Conservation (phyloP, 2,888 invertebrate species). For the Allygus modestus region DNA sequence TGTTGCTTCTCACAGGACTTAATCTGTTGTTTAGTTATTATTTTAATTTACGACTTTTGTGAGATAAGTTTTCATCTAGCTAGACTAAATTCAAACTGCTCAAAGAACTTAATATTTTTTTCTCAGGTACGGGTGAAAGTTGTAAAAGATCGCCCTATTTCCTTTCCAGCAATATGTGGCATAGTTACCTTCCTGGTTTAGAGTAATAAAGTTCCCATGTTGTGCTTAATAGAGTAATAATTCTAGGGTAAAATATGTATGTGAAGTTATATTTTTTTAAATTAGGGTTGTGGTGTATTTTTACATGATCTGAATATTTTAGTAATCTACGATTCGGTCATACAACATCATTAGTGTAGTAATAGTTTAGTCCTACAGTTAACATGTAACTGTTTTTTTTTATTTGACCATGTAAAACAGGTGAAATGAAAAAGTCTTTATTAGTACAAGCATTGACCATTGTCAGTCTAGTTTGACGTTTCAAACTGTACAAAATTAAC, state of each 20-base stretch:
- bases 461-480: no score
- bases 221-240: slow-evolving; percentile 50
- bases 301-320: slow-evolving; percentile 49
- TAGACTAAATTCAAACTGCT: background rate
- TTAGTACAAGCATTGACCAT: no score
- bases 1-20: slow-evolving; percentile 19
- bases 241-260: slow-evolving; percentile 25
- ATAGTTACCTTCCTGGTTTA: slow-evolving; percentile 46
- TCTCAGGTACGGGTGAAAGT: background rate
- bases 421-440: no score
- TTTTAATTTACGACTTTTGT: slow-evolving; percentile 31
- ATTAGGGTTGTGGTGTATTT: slow-evolving; percentile 51
- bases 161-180: background rate
- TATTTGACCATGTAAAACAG: no score
- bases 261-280: slow-evolving; percentile 25
- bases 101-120: slow-evolving; percentile 20
- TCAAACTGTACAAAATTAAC: no score
- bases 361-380: background rate
- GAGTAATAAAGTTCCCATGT: slow-evolving; percentile 7
- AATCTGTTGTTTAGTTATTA: slow-evolving; percentile 43
- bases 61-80: background rate
- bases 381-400: background rate
- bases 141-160: slow-evolving; percentile 20
- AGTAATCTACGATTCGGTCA: background rate
- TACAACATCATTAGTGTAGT: background rate